Percentiles rank a stretch among this genome's conserved stretches.
These are phyloP conservation scores for Sparus aurata DNA, from an alignment of 2,797 vertebrate species.

Conservation along the genomic window DNA sequence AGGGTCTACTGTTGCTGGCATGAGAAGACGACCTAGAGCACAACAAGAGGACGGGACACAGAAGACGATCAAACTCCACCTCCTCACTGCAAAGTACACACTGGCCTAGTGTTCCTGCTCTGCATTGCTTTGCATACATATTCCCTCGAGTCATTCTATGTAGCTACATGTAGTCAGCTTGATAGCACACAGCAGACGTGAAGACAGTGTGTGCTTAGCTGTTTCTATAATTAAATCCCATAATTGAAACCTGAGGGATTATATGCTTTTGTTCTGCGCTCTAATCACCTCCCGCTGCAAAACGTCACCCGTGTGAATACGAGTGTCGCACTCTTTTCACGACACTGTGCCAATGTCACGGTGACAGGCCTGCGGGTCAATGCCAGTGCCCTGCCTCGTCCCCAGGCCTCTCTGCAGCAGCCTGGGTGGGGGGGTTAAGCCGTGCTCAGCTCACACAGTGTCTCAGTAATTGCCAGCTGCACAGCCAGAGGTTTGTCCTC, in stretches of 20 bases:
- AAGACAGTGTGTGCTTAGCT: conserved; percentile 32
- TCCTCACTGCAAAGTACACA: conserved; percentile 17
- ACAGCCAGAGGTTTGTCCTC: conserved; percentile 48
- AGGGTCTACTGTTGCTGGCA: neutral
- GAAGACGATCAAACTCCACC: neutral
- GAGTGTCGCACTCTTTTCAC: conserved; percentile 29
- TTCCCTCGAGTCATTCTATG: conserved; percentile 63
- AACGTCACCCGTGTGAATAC: conserved; percentile 28
- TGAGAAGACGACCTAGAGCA: conserved; percentile 3
- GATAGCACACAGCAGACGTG: conserved; percentile 34
- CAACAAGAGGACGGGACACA: neutral
- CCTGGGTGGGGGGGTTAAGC: conserved; percentile 11
- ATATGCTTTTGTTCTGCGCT: conserved; percentile 45
- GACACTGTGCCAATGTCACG: conserved; percentile 26
- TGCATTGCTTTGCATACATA: conserved; percentile 64
- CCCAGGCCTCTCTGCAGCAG: conserved; percentile 15
- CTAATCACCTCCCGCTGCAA: conserved; percentile 43
- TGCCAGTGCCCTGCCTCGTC: conserved; percentile 10
- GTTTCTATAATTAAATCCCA: conserved; percentile 66
- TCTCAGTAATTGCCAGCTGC: conserved; percentile 61
- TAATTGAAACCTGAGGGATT: conserved; percentile 70
- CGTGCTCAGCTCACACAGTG: conserved; percentile 12
- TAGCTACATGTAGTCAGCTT: conserved; percentile 45
- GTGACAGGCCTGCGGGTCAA: conserved; percentile 25
- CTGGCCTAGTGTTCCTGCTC: conserved; percentile 38